Evolutionary conservation across 2,113 vertebrate species (phyloP), one percentile per base, ranked within the genome.

Genomic region (Tenrec ecaudatus): DNA sequence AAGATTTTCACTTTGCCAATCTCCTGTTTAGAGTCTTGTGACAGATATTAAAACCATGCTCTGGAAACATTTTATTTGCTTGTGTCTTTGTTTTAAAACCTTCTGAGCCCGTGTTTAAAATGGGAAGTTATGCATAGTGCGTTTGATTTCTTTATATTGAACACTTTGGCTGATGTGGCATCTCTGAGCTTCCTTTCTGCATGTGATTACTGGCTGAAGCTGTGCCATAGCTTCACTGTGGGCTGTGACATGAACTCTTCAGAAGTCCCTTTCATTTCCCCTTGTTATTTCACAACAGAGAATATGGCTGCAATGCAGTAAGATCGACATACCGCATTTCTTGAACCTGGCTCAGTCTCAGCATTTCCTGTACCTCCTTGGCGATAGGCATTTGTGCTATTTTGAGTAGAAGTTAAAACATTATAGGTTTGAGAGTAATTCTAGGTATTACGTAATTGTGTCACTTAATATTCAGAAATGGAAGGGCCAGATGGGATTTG

Each of bases 1-100:
- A 83, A 89, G 75, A 66, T 69, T 90, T 91, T 94, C 36, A 40
- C 53, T 53, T 3, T 73, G 3, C 79, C 57, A 82, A 1, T 82
- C 14, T 92, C 69, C 36, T 77, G 58, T 29, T 81, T 91, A 93
- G 87, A 87, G 82, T 77, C 62, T 31, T 57, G 2, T 69, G 47
- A 9, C 57, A 81, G 58, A 43, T 86, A 23, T 64, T 94, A 85
- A 83, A 91, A 75, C 10, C 82, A 8, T 22, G 5, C 62, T 78
- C 27, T 82, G 40, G 38, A 47, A 85, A 76, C 0, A 19, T 84
- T 83, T 96, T 91, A 86, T 14, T 80, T 76, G 38, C 23, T 33
- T 94, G 17, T 86, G n/a, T 80, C 33, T 73, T 95, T 96, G 80
- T 64, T 62, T 78, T 92, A 82, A 73, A 68, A 71, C 60, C 47